Evolutionary conservation across 1,140 invertebrate genomes (phyloP).

Genomic region (Tenebrio molitor): DNA sequence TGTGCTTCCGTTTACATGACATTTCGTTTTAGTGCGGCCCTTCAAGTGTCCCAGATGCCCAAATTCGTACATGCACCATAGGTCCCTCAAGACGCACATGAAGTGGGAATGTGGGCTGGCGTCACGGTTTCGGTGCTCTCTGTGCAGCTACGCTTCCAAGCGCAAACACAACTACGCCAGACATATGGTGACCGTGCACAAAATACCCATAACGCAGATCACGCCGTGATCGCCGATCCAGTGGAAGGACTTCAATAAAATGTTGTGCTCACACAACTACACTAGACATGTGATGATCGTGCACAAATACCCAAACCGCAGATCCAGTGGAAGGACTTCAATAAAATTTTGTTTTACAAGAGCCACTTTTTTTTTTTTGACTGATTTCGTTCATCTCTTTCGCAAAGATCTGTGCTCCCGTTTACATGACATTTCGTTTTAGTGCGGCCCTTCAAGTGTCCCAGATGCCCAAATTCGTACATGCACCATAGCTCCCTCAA

Average conservation of each 20-base stretch:
- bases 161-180: background rate
- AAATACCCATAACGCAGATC: background rate
- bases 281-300: too few relatives aligned
- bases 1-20: too few relatives aligned
- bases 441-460: slow-evolving; percentile 8
- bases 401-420: too few relatives aligned
- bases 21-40: background rate
- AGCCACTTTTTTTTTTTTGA: too few relatives aligned
- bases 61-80: slow-evolving; percentile 67
- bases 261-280: background rate
- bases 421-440: background rate
- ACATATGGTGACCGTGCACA: slow-evolving; percentile 1
- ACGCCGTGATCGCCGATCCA: too few relatives aligned
- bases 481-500: background rate
- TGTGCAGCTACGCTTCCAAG: slow-evolving; percentile 57
- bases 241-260: slow-evolving; percentile 57
- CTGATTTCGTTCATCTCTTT: too few relatives aligned
- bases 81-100: slow-evolving; percentile 67
- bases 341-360: background rate
- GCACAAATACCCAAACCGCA: background rate
- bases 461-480: background rate
- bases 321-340: background rate
- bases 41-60: slow-evolving; percentile 72
- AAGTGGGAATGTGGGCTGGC: slow-evolving; percentile 70
- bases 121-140: slow-evolving; percentile 62